A percentile compares a stretch with the other conserved stretches of the same genome.
These are phyloP conservation scores for Cossypha niveicapilla DNA, from an alignment of 2,797 vertebrate genomes.

Conservation along the genomic window DNA sequence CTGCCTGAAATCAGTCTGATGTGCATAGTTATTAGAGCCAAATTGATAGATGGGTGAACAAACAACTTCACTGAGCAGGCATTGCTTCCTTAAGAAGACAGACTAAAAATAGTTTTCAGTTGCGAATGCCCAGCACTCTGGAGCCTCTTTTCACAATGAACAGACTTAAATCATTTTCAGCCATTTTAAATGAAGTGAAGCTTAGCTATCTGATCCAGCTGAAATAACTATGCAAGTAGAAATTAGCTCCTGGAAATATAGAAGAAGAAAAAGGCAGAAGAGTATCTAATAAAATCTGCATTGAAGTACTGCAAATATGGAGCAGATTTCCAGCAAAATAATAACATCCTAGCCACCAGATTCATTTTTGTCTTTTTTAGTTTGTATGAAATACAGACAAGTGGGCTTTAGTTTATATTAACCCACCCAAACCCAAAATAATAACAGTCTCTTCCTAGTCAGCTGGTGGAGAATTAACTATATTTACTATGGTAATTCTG, in stretches of 20 bases:
- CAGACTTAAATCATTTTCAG: neutral
- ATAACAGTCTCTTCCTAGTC: neutral
- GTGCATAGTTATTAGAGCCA: neutral
- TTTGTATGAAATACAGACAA: neutral
- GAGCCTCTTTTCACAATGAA: neutral
- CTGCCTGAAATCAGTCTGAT: neutral
- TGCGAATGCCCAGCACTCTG: neutral
- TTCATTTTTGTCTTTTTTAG: neutral
- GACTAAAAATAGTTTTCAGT: neutral
- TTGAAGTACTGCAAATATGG: neutral
- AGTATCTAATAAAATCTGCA: neutral
- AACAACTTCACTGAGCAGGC: neutral
- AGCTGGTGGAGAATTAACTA: neutral
- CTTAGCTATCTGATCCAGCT: neutral
- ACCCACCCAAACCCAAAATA: neutral
- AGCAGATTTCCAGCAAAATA: neutral
- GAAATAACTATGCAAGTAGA: conserved; percentile 3
- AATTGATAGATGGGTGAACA: neutral
- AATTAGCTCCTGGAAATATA: neutral
- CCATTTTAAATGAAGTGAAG: neutral
- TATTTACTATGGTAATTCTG: neutral
- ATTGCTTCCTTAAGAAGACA: neutral
- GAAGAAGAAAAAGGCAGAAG: neutral
- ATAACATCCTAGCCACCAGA: neutral
- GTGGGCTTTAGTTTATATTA: neutral